Evolutionary conservation across 2,113 vertebrate genomes (phyloP), one percentile per base, ranked within the genome.

Genomic region (pig (Sus scrofa)): DNA sequence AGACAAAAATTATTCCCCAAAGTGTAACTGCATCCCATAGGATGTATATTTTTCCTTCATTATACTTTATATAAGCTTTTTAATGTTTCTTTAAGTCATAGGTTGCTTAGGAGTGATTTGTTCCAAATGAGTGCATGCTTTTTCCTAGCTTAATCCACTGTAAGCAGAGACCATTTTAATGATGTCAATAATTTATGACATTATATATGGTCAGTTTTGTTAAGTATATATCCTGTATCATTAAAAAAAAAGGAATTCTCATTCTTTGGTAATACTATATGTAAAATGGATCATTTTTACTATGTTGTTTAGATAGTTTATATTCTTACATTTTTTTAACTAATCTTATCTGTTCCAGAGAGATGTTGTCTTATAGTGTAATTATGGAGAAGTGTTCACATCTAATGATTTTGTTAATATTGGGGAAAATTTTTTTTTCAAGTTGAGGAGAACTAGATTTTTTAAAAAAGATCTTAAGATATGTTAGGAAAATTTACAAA

Each of bases 51-150:
- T n/a, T 68, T 84, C n/a, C 20, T 74, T 70, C n/a, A 14, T 34
- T 67, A 82, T 68, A 14, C n/a, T 77, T 77, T n/a, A 68, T 27
- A 73, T 39, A 90, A 26, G 50, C 62, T 91, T 87, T 92, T 88
- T 58, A 74, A 39, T 81, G 81, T 79, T 86, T 77, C 19, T 70
- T 91, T 62, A 86, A 86, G 73, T 56, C 37, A 60, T 60, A 14
- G 7, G 20, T 67, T 86, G 54, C 7, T 16, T 77, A 75, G 2
- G 39, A 30, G 2, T 63, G 14, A 83, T 85, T 83, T 83, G 3
- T 75, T 63, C 56, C 34, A 56, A 79, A 56, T 50, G 4, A 4
- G 3, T 86, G 30, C 11, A 56, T 37, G 77, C 65, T 63, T 4
- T n/a, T 75, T 86, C 5, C 18, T 65, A 91, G 27, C 2, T 91